phyloP scores from a whole-genome alignment of 1,140 invertebrate genomes.

The Drosophila nigrodunni region DNA sequence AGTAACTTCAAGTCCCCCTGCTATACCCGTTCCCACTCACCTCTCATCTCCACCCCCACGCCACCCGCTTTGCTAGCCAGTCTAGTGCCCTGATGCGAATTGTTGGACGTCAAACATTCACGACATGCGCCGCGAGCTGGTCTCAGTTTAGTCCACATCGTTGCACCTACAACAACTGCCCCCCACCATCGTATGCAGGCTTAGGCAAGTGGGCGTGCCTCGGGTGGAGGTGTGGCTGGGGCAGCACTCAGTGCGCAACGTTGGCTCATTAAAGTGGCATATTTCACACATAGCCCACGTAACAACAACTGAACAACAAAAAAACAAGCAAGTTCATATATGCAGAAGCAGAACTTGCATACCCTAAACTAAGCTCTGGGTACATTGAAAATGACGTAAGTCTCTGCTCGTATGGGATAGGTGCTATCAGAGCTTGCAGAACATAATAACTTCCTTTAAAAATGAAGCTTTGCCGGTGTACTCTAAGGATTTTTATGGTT shows the following conservation, averaged over 20 bases:
- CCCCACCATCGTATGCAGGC: constrained; percentile 1
- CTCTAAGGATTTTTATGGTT: too few species aligned
- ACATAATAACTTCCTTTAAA: too few species aligned
- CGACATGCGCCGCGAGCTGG: constrained; percentile 51
- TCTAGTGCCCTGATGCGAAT: constrained; percentile 44
- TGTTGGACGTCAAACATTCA: constrained; percentile 52
- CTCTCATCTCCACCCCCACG: background rate
- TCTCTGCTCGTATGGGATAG: too few species aligned
- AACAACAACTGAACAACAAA: constrained; percentile 53
- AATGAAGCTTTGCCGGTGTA: too few species aligned
- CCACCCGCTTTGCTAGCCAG: background rate
- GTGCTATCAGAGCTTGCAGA: too few species aligned
- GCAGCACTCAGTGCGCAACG: constrained; percentile 74
- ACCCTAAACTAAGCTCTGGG: background rate
- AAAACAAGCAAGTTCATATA: constrained; percentile 13
- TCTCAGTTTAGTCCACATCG: constrained; percentile 76
- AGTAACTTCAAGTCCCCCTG: constrained; percentile 7
- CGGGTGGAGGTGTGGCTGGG: constrained; percentile 23
- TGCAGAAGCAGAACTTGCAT: constrained; percentile 11
- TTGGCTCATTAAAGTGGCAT: constrained; percentile 82
- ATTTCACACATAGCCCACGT: constrained; percentile 76
- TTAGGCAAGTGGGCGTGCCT: constrained; percentile 4
- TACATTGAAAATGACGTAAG: background rate
- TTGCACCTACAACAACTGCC: constrained; percentile 74
- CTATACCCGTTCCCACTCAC: background rate